Conservation (phyloP, 2,797 vertebrate species). For the Gouania willdenowi region DNA sequence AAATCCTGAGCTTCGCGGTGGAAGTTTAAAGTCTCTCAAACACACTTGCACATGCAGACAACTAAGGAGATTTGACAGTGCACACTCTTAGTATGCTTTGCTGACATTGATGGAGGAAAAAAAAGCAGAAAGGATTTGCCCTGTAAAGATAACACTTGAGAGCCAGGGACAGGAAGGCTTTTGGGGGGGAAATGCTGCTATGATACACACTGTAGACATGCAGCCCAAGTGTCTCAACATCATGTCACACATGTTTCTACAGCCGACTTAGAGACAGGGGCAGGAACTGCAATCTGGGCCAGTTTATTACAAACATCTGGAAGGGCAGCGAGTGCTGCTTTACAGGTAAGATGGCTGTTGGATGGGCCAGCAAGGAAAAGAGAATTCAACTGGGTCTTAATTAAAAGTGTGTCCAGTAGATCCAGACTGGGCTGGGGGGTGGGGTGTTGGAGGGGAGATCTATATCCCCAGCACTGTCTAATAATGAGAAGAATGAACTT, state of each 20-base stretch:
- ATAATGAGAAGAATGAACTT: slow-evolving; percentile 46
- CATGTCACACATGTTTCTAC: slow-evolving; percentile 53
- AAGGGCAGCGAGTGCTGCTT: slow-evolving; percentile 36
- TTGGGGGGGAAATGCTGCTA: slow-evolving; percentile 43
- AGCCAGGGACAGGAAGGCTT: slow-evolving; percentile 52
- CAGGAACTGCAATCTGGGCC: slow-evolving; percentile 71
- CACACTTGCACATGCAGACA: slow-evolving; percentile 12
- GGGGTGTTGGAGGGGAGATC: slow-evolving; percentile 33
- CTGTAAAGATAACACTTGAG: slow-evolving; percentile 59
- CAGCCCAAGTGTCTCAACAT: slow-evolving; percentile 58
- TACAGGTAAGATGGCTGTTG: slow-evolving; percentile 33
- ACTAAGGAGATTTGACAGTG: slow-evolving; percentile 65
- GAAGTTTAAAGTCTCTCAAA: slow-evolving; percentile 30
- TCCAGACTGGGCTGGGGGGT: slow-evolving; percentile 37
- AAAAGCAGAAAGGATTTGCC: slow-evolving; percentile 51
- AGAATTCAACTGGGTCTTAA: slow-evolving; percentile 62
- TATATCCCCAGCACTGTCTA: slow-evolving; percentile 33
- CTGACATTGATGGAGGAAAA: slow-evolving; percentile 39
- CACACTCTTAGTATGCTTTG: slow-evolving; percentile 51
- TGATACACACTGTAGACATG: slow-evolving; percentile 69
- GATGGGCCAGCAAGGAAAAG: slow-evolving; percentile 31
- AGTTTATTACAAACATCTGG: slow-evolving; percentile 63
- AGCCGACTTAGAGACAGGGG: slow-evolving; percentile 53
- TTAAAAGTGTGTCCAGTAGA: slow-evolving; percentile 56
- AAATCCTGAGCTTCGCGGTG: slow-evolving; percentile 50